Conservation (phyloP, 35 echinoderm and acorn worm genomes). For the Strongylocentrotus purpuratus region DNA sequence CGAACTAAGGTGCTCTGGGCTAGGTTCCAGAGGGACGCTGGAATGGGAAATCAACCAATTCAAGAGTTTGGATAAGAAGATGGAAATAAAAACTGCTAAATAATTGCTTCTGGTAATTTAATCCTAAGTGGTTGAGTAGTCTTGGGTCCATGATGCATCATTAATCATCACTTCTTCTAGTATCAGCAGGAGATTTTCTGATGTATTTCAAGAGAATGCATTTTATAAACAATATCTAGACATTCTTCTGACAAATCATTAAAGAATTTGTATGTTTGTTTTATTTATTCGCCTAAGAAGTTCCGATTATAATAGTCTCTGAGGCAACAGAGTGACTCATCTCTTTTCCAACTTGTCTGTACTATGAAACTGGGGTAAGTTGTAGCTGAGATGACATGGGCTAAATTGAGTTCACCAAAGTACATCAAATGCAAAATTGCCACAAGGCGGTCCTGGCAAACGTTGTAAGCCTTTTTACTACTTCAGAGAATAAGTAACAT, state of each 20-base stretch:
- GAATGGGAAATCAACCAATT: not conserved
- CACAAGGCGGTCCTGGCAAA: no score
- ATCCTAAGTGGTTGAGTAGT: not conserved
- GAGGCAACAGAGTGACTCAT: not conserved
- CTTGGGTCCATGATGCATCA: not conserved
- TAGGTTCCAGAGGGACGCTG: not conserved
- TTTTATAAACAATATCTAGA: not conserved
- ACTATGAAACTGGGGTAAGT: no score
- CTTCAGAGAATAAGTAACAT: no score
- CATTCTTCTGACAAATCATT: not conserved
- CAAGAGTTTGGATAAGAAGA: not conserved
- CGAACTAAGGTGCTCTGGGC: conserved; percentile 10
- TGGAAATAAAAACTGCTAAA: conserved; percentile 24
- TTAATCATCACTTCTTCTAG: not conserved
- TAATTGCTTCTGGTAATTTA: conserved; percentile 34
- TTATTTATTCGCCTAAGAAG: not conserved
- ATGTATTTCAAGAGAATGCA: not conserved
- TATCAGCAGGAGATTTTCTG: not conserved
- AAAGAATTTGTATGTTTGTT: no score
- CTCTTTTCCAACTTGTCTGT: not conserved
- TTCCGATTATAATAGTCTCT: not conserved
- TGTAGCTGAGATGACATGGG: no score
- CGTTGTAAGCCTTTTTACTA: no score
- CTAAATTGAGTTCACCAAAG: no score
- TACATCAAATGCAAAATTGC: no score